These are phyloP conservation scores for Naja naja DNA, from an alignment of 2,113 vertebrate genomes.

Conservation along the genomic window DNA sequence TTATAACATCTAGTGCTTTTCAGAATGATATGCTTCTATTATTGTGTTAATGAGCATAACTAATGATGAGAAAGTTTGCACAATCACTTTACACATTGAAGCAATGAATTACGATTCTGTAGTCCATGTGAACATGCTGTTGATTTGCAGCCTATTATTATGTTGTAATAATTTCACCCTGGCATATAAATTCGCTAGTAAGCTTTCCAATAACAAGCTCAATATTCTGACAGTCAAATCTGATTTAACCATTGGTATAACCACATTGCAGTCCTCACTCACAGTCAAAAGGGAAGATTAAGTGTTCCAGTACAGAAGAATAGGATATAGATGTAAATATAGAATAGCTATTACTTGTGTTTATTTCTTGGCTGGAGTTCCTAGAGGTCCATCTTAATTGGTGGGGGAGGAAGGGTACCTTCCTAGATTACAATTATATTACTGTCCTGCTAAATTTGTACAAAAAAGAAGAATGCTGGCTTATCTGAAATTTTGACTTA, in stretches of 20 bases:
- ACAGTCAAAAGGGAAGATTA: neutral
- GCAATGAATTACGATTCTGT: neutral
- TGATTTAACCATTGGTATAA: neutral
- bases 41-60: neutral
- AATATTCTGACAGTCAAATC: neutral
- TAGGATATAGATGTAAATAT: neutral
- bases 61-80: neutral
- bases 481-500: slow-evolving; percentile 14
- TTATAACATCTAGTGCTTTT: neutral
- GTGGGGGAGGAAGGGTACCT: neutral
- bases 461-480: neutral
- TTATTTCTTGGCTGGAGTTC: neutral
- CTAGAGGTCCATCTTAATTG: neutral
- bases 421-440: neutral
- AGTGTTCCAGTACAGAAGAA: neutral
- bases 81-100: neutral
- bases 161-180: neutral
- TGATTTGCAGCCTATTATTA: neutral
- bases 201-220: neutral
- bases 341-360: neutral
- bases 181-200: neutral
- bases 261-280: neutral
- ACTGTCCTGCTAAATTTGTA: neutral
- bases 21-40: neutral
- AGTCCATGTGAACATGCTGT: neutral